Evolutionary conservation across 2,797 vertebrate species (phyloP), one percentile per base, ranked within the genome.

Genomic region (Sparidentex hasta): DNA sequence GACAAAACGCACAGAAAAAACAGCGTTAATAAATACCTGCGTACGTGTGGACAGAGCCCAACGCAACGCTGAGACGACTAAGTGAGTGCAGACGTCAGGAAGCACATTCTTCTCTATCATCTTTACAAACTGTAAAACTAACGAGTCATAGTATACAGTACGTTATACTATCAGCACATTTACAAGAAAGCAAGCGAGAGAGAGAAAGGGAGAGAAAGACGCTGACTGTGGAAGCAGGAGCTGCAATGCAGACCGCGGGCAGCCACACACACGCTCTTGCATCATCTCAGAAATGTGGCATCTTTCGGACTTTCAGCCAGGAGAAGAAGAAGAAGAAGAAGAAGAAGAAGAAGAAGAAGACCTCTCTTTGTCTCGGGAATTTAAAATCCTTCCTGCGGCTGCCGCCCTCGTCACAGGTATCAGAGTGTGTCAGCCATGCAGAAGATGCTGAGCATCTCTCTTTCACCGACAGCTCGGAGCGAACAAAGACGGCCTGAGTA

Each of bases 241-340:
- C 93, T 93, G 93, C 94, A 94, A 85, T 94, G 93, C 93, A 92
- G 93, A 90, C 87, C 87, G 81, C 56, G 33, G 78, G 73, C 83
- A 85, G 86, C 54, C 71, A 71, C 81, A 75, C 81, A 75, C 65
- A 68, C 50, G 7, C 73, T 83, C 74, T 80, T 85, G 74, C 83
- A 90, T 92, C 87, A 83, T 85, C 82, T 82, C 38, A 43, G 51
- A 72, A 81, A 86, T 11, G 68, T 83, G 52, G 71, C 73, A 68
- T 76, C 63, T 68, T 85, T 56, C 41, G 69, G 78, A 68, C 71
- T 58, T 80, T 5, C 9, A 65, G 55, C 48, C 27, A 44, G 20
- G 66, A 65, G 44, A 27, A 27, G 27, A 27, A 27, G 41, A 43
- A 33, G 44, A 58, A 65, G 0, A 2, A 44, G 44, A 58, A 65